These are phyloP conservation scores for Bombus turneri DNA, from an alignment of 1,140 invertebrate genomes.

Conservation along the genomic window DNA sequence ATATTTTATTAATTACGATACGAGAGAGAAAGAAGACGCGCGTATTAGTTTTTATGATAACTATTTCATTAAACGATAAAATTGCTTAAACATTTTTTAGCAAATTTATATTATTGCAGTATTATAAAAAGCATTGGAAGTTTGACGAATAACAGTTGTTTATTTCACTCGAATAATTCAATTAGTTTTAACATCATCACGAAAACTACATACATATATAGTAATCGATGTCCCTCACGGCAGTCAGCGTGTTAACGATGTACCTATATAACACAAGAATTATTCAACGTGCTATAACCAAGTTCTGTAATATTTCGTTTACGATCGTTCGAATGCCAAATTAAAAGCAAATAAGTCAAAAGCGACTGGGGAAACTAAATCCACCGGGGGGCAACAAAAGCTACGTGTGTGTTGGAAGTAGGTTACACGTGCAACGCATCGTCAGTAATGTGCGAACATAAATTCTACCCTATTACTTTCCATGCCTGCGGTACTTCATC, in stretches of 20 bases:
- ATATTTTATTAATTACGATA: no score
- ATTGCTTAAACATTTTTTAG: no score
- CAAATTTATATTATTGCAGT: background rate
- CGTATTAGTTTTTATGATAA: background rate
- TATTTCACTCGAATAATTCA: background rate
- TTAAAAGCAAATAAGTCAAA: background rate
- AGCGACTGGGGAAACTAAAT: conserved; percentile 8
- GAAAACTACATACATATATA: background rate
- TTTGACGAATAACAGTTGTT: background rate
- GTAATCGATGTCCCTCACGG: background rate
- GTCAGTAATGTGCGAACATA: conserved; percentile 1
- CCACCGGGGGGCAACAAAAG: background rate
- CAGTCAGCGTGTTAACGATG: background rate
- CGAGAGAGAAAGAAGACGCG: no score
- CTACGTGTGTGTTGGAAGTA: conserved; percentile 10
- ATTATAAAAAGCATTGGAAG: background rate
- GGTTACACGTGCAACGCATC: conserved; percentile 19
- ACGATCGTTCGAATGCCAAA: background rate
- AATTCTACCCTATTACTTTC: conserved; percentile 31
- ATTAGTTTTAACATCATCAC: background rate
- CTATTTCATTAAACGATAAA: background rate
- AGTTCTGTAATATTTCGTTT: background rate
- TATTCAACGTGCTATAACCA: background rate
- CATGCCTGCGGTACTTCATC: background rate
- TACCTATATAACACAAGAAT: background rate